Evolutionary conservation across 1,140 invertebrate species (phyloP), one percentile per base, ranked within the genome.

Genomic region (Zaprionus kolodkinae): DNA sequence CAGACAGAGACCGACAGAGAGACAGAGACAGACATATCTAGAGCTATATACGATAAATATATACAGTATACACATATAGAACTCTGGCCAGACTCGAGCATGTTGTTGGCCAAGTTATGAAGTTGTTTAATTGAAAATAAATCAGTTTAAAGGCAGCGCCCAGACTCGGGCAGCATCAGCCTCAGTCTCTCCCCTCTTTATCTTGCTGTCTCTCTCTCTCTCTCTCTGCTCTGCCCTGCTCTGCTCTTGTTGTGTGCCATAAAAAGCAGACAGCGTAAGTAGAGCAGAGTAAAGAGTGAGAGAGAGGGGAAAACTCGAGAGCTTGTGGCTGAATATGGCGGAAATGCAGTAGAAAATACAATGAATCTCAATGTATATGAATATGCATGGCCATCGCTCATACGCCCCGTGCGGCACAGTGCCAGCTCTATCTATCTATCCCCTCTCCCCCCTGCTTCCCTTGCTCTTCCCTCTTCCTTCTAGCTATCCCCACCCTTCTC

Each of bases 101-200:
- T 83, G 79, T 82, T 82, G 79, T 82, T 81, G 79, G 79, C 79
- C 78, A 87, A 87, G 77, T 88, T 88, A 88, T 88, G 84, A 89
- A 79, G 74, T 89, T 89, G 80, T 84, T 89, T 89, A 89, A 88
- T 88, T 88, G 84, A 88, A 88, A 88, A 88, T 88, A 88, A 88
- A 88, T 89, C 84, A 89, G 80, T 76, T 88, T 86, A 86, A 86
- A 87, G 83, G 84, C 79, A 81, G 55, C 56, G 13, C 52, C 13
- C 30, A 27, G 38, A 45, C 56, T 17, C 43, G 52, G 33, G 38
- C 36, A 21, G n/a, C n/a, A n/a, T n/a, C n/a, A n/a, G n/a, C n/a
- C 36, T 27, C 61, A 9, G 38, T n/a, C 60, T 35, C 10, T 11
- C 9, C 45, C 9, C 15, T 17, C 21, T 17, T 17, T 15, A 4